Conservation (phyloP, 2,797 vertebrate species). For the Anguilla obscura region DNA sequence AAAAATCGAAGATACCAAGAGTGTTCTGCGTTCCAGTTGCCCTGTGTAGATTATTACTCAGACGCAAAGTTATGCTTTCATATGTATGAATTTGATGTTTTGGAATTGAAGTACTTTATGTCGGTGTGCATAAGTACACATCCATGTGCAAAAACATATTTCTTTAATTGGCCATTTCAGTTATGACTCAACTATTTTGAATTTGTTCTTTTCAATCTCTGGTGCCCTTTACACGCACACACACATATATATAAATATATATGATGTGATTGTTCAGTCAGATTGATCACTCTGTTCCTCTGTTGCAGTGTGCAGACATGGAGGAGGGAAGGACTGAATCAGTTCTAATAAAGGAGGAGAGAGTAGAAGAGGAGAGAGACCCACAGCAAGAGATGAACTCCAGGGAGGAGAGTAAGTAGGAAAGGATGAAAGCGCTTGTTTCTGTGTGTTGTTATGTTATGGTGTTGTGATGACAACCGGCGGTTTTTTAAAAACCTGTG, state of each 20-base stretch:
- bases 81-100: no score
- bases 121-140: no score
- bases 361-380: background rate
- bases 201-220: background rate
- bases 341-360: constrained; percentile 56
- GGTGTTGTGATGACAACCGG: background rate
- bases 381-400: background rate
- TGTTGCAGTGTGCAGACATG: constrained; percentile 46
- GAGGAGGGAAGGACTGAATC: constrained; percentile 48
- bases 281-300: background rate
- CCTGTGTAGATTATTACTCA: no score
- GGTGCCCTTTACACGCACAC: background rate
- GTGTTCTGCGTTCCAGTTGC: no score
- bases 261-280: background rate
- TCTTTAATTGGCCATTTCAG: background rate
- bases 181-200: background rate
- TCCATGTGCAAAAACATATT: background rate
- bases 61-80: no score
- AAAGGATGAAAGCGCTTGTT: background rate
- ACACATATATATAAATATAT: no score
- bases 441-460: background rate
- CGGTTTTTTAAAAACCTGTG: no score
- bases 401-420: constrained; percentile 23
- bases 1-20: no score
- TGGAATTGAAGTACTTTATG: no score